Evolutionary conservation across 2,113 vertebrate species (phyloP).

Genomic region (Siniperca chuatsi): DNA sequence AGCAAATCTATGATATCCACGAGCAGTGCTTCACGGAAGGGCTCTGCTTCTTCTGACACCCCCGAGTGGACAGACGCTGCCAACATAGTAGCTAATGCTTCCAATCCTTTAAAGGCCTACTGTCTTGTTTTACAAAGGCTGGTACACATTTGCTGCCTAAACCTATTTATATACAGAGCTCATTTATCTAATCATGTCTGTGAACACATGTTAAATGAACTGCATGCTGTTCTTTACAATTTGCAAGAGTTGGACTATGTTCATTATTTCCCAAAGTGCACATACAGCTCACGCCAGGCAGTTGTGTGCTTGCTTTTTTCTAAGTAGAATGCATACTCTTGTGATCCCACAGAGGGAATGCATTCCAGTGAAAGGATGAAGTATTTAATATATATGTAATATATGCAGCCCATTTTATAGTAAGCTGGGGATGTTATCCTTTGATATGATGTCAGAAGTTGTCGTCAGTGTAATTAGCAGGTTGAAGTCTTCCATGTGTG

Average conservation of each 20-base stretch:
- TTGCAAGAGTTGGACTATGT: slow-evolving; percentile 29
- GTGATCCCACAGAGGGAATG: slow-evolving; percentile 8
- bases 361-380: slow-evolving; percentile 24
- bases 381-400: slow-evolving; percentile 62
- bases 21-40: slow-evolving; percentile 23
- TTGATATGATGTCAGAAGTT: no score
- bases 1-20: slow-evolving; percentile 54
- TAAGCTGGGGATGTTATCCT: slow-evolving; percentile 46
- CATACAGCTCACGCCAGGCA: not conserved
- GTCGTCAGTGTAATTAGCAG: no score
- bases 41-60: not conserved
- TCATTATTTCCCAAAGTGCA: slow-evolving; percentile 23
- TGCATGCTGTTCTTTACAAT: slow-evolving; percentile 5
- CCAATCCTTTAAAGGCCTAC: not conserved
- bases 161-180: not conserved
- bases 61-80: slow-evolving; percentile 2
- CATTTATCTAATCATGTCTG: slow-evolving; percentile 4
- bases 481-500: no score
- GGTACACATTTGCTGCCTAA: slow-evolving; percentile 8
- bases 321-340: slow-evolving; percentile 31
- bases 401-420: slow-evolving; percentile 65
- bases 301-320: slow-evolving; percentile 15
- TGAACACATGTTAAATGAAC: slow-evolving; percentile 4
- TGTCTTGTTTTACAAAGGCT: not conserved
- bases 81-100: slow-evolving; percentile 3